These are phyloP conservation scores for Eulemur macaco DNA, from an alignment of 2,113 vertebrate genomes.

Conservation along the genomic window DNA sequence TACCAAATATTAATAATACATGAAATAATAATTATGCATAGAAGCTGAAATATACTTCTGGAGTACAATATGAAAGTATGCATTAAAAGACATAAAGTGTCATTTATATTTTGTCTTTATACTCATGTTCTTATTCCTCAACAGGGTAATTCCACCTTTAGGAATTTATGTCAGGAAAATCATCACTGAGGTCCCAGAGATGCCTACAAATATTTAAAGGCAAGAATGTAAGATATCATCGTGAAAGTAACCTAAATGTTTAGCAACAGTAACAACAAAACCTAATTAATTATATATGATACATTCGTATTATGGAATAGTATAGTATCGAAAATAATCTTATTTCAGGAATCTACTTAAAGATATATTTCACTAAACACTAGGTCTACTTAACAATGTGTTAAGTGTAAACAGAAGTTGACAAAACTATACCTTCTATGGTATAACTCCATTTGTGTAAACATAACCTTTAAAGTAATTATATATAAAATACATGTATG, in stretches of 20 bases:
- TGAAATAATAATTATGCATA: neutral
- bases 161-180: neutral
- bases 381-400: neutral
- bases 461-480: neutral
- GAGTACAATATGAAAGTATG: neutral
- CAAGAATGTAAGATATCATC: neutral
- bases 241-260: neutral
- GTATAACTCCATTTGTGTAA: neutral
- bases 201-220: neutral
- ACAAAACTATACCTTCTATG: neutral
- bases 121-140: neutral
- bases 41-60: neutral
- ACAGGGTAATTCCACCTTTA: neutral
- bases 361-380: neutral
- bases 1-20: neutral
- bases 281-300: neutral
- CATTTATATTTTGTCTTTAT: no score
- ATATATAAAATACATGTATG: neutral
- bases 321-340: neutral
- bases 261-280: neutral
- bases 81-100: neutral
- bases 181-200: neutral
- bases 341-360: neutral
- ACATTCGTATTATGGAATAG: neutral
- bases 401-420: neutral